Evolutionary conservation across 2,113 vertebrate genomes (phyloP), one percentile per base, ranked within the genome.

Genomic region (Grammomys surdaster): DNA sequence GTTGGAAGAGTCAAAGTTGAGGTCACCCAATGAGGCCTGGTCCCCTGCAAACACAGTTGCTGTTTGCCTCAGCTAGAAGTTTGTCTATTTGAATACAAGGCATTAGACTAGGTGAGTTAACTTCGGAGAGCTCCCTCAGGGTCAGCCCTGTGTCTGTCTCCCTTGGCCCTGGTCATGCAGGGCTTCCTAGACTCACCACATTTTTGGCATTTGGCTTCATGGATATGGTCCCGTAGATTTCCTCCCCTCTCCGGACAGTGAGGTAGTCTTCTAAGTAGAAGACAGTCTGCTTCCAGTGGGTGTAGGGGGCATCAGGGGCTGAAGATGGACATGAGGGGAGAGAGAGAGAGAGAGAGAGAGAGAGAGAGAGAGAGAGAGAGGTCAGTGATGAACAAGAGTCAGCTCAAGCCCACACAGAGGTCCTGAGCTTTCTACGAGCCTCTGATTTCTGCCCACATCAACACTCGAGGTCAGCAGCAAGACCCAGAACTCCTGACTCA

Each of bases 161-260:
- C 51, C 65, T 58, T 48, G 60, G 16, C n/a, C 13, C 48, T 13
- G 6, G 69, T 17, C 43, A 31, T 60, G 51, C 5, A 24, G 46
- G 65, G 28, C 11, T 31, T 43, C 48, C 46, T 54, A 2, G 54
- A 99, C 99, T 99, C 97, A 99, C 99, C 97, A 99, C 99, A 77
- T 99, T 99, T 98, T 99, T 99, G 98, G 99, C 99, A 97, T 99
- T 99, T 97, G 99, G 99, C 97, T 99, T 99, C 99, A 99, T 99
- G 92, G 99, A 98, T 96, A 99, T 99, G 80, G 98, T 99, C 89
- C 99, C 99, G 14, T 98, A 98, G n/a, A 99, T 99, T 97, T 99
- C 99, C 97, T 99, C 99, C 94, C 99, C 99, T 96, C 99, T 98
- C 95, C 99, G 98, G 89, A 99, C 99, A 7, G 99, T 99, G 98